Percentiles rank a stretch among this genome's conserved stretches.
phyloP scores from a whole-genome alignment of 2,888 invertebrate species.

The Cryptophagus acutangulus region DNA sequence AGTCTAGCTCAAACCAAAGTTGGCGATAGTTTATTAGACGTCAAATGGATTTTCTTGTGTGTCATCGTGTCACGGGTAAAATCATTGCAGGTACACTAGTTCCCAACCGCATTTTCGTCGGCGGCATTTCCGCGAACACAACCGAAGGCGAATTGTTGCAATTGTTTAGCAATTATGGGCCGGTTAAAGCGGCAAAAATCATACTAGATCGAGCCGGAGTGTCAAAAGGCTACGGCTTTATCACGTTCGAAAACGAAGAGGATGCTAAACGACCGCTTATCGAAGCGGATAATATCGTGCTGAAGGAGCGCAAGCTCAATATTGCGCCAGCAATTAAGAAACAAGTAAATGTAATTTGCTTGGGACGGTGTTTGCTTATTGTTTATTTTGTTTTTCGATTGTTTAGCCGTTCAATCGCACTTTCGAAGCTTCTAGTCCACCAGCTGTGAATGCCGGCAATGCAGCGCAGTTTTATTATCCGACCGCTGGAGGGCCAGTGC shows the following conservation, averaged over 20 bases:
- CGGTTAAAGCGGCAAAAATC: constrained; percentile 88
- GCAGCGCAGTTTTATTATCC: constrained; percentile 46
- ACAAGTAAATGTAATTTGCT: constrained; percentile 47
- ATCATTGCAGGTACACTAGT: constrained; percentile 68
- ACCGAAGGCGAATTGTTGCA: constrained; percentile 88
- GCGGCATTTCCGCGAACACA: constrained; percentile 90
- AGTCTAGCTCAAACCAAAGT: constrained; percentile 21
- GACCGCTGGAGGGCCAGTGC: constrained; percentile 43
- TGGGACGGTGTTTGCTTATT: background rate
- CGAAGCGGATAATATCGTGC: constrained; percentile 71
- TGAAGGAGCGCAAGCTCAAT: constrained; percentile 76
- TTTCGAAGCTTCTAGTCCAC: constrained; percentile 53
- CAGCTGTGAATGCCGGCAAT: constrained; percentile 49
- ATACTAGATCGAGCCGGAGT: constrained; percentile 92
- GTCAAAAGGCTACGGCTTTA: constrained; percentile 86
- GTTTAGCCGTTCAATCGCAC: constrained; percentile 50
- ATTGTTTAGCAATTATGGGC: constrained; percentile 85
- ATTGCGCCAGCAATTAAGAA: constrained; percentile 85
- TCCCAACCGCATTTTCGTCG: constrained; percentile 93
- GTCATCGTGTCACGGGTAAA: too few species aligned
- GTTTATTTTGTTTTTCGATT: constrained; percentile 10
- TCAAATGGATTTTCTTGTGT: constrained; percentile 1
- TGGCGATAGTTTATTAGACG: background rate
- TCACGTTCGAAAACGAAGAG: constrained; percentile 82
- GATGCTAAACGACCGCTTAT: constrained; percentile 72